Conservation (phyloP, 2,113 vertebrate genomes). For the Ciconia boyciana region DNA sequence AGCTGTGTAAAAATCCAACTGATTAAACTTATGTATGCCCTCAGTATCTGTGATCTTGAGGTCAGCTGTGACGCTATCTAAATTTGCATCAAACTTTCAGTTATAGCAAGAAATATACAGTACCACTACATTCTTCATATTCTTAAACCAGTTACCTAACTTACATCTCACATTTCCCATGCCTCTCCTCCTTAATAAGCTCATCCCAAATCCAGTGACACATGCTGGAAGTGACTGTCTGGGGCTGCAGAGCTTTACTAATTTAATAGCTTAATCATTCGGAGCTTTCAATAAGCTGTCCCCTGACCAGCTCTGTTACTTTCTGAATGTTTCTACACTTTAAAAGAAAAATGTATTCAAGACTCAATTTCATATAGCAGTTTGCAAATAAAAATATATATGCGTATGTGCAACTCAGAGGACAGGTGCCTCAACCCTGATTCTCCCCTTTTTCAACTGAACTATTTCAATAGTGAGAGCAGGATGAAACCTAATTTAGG, state of each 20-base stretch:
- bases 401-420: not conserved
- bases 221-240: conserved; percentile 22
- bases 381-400: not conserved
- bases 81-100: not conserved
- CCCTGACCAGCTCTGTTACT: not conserved
- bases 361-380: not conserved
- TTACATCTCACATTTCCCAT: not conserved
- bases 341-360: not conserved
- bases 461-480: not conserved
- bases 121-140: not conserved
- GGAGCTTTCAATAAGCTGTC: not conserved
- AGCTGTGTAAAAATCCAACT: not conserved
- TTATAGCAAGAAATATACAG: not conserved
- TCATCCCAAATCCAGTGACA: conserved; percentile 39
- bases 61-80: not conserved
- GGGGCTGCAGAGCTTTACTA: conserved; percentile 1
- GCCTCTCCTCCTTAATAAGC: conserved; percentile 2
- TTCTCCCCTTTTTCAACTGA: not conserved
- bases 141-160: not conserved
- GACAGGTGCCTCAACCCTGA: not conserved
- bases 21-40: not conserved
- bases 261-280: conserved; percentile 29
- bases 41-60: not conserved
- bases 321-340: not conserved
- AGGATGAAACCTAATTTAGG: not conserved